Base-by-base conservation (phyloP, 30 jellyfish, hydroid and myxozoan species). In the Turritopsis rubra region DNA sequence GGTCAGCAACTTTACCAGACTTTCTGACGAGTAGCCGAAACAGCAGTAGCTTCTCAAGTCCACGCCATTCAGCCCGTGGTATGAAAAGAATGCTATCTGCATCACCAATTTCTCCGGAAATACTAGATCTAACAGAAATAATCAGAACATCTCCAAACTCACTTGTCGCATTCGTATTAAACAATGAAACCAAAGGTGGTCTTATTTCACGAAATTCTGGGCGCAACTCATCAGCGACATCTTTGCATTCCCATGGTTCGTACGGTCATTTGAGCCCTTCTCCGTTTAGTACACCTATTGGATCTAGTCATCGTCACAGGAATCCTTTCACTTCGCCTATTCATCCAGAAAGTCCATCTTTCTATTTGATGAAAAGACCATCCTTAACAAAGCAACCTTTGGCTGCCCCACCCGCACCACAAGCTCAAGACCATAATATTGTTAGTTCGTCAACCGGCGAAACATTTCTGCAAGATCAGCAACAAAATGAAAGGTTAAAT, bases 131-230 rank as follows among this genome's bases (percentile, higher is more conserved):
- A 66, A 87, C 90, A 52, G 96, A 87, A 29, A 91, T 91, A 24
- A 91, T 91, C 8, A 80, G 97, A 65, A 91, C 97, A 30, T 91
- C 97, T 16, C 97, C 97, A 23, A 91, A 85, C 76, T 91, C 97
- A 54, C 89, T 91, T 22, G 97, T 91, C 13, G 97, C 97, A 21
- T 91, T 77, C 75, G 85, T 91, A 31, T 86, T 88, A 4, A 87
- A 89, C 25, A 85, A 93, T n/a, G 85, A 77, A n/a, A 66, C 28
- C 7, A 30, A 52, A 26, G 28, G 31, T 27, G 85, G 85, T 18
- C 53, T 77, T 77, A 24, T 52, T 20, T 77, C 85, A 19, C 85
- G 85, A 1, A 60, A 60, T 26, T 77, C 85, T 3, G 85, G 85
- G 28, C 65, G 97, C 85, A 91, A 89, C 75, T 91, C 97, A 19